Conservation (phyloP, 2,888 invertebrate species). For the Automeris io region DNA sequence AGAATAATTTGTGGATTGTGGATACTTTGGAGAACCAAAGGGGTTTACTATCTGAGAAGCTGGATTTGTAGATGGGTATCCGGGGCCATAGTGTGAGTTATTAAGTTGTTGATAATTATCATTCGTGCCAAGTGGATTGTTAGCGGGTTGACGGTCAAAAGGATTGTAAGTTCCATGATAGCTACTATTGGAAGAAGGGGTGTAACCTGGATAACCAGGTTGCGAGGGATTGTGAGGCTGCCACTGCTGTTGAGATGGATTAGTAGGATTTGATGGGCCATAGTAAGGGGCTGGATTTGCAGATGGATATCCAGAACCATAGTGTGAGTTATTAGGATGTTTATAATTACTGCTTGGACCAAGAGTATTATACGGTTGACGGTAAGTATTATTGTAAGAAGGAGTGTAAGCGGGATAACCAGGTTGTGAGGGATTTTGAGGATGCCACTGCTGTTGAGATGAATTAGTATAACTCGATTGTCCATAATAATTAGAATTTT, state of each 20-base stretch:
- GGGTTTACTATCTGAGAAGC: background rate
- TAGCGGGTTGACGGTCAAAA: background rate
- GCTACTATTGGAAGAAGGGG: background rate
- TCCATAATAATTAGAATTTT: background rate
- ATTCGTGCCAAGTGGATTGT: background rate
- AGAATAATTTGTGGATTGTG: background rate
- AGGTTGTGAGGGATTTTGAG: background rate
- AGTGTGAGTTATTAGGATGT: background rate
- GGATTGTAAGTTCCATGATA: background rate
- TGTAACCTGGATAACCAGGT: background rate
- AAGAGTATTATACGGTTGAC: background rate
- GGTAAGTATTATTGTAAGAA: background rate
- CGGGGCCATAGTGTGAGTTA: background rate
- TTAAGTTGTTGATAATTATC: constrained; percentile 1
- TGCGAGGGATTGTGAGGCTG: background rate
- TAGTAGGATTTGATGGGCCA: background rate
- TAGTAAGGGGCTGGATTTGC: constrained; percentile 1
- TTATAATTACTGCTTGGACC: background rate
- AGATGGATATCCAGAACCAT: background rate
- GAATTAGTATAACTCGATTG: background rate
- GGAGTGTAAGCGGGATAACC: background rate
- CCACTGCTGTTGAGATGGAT: no score
- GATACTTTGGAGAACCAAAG: background rate
- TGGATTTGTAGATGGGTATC: background rate
- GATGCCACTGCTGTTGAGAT: background rate